Evolutionary conservation across 2,888 invertebrate species (phyloP).

Genomic region (Netelia melanura): DNA sequence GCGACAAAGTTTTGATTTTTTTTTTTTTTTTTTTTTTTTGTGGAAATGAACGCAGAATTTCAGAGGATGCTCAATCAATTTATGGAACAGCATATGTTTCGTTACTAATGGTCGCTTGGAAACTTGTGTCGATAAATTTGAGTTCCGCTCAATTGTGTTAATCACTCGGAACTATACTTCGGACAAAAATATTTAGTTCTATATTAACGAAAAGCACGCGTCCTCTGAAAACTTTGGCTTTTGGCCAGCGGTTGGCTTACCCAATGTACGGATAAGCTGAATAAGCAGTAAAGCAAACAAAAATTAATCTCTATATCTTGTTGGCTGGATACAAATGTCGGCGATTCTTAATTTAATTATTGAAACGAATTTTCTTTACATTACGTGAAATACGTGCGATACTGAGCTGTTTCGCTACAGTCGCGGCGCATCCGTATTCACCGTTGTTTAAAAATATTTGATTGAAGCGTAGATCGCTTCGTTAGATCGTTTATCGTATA

Average conservation of each 20-base stretch:
- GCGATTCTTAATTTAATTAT: conserved; percentile 51
- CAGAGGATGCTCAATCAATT: conserved; percentile 22
- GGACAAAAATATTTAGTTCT: neutral
- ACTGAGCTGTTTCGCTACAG: conserved; percentile 47
- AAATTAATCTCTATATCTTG: conserved; percentile 73
- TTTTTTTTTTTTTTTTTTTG: neutral
- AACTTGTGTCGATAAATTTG: conserved; percentile 22
- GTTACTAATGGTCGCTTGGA: conserved; percentile 21
- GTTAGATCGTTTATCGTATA: conserved; percentile 57
- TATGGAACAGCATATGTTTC: conserved; percentile 15
- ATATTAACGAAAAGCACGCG: conserved; percentile 16
- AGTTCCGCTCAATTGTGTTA: conserved; percentile 5
- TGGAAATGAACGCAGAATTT: conserved; percentile 18
- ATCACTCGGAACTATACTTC: neutral
- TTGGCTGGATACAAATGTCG: conserved; percentile 68
- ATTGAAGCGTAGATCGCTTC: conserved; percentile 64
- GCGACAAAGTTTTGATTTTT: conserved; percentile 35
- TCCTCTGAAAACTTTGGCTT: conserved; percentile 42
- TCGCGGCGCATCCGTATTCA: conserved; percentile 47
- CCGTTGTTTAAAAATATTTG: conserved; percentile 66
- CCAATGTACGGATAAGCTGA: conserved; percentile 74
- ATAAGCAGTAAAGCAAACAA: conserved; percentile 71
- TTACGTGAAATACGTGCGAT: conserved; percentile 45
- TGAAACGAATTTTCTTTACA: conserved; percentile 42
- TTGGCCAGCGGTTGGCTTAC: conserved; percentile 68